phyloP scores from a whole-genome alignment of 2,797 vertebrate genomes.

The Bryconaethiops microstoma region DNA sequence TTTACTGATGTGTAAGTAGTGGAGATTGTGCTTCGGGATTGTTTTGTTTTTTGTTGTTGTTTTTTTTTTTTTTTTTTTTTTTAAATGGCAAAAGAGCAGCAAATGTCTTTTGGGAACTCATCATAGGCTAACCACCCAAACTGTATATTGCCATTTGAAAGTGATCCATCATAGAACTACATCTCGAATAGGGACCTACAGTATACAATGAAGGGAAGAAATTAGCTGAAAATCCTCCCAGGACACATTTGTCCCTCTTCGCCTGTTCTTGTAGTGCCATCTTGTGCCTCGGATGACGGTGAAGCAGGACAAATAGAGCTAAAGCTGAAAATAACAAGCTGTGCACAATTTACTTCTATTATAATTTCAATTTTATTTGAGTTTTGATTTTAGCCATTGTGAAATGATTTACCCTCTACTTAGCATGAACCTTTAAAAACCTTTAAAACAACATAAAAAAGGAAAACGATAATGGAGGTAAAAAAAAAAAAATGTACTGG shows the following conservation, averaged over 20 bases:
- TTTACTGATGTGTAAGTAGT: conserved; percentile 44
- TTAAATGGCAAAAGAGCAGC: conserved; percentile 20
- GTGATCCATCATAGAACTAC: conserved; percentile 49
- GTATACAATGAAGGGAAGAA: conserved; percentile 46
- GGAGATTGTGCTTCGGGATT: conserved; percentile 40
- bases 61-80: no score
- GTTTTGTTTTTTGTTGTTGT: conserved; percentile 30
- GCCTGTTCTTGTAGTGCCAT: conserved; percentile 39
- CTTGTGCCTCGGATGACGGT: conserved; percentile 40
- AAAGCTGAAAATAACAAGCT: conserved; percentile 67
- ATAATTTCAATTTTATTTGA: conserved; percentile 79
- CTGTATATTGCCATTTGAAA: conserved; percentile 65
- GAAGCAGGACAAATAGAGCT: conserved; percentile 59
- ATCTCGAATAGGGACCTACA: conserved; percentile 53
- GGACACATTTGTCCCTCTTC: conserved; percentile 35
- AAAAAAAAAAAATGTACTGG: conserved; percentile 85
- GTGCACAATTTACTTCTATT: conserved; percentile 82
- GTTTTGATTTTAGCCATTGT: conserved; percentile 88
- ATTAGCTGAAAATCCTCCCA: conserved; percentile 39
- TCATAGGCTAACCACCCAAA: conserved; percentile 56
- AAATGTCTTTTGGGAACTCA: conserved; percentile 44
- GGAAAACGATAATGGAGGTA: conserved; percentile 71
- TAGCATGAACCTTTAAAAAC: conserved; percentile 91
- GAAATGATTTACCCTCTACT: conserved; percentile 89
- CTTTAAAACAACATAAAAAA: conserved; percentile 77